phyloP scores from a whole-genome alignment of 2,888 invertebrate genomes.

The Tachystola acroxantha region DNA sequence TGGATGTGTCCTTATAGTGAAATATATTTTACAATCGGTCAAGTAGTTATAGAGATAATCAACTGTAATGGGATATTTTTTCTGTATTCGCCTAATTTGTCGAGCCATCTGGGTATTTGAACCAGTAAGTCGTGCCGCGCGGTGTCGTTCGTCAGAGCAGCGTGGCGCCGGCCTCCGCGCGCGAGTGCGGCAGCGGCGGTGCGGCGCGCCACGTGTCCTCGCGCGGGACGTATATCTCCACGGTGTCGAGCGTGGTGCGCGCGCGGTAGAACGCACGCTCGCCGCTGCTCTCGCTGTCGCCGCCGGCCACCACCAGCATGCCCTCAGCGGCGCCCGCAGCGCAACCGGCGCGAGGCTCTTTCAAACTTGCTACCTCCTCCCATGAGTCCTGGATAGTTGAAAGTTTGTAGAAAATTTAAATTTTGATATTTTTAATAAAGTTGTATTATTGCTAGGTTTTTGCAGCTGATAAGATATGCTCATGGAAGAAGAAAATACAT shows the following conservation, averaged over 20 bases:
- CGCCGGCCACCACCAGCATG: constrained; percentile 89
- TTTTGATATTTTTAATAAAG: too few species aligned
- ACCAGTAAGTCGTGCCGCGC: too few species aligned
- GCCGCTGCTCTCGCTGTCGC: constrained; percentile 88
- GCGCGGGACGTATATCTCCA: constrained; percentile 91
- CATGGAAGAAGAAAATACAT: too few species aligned
- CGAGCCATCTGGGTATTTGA: too few species aligned
- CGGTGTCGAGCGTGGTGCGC: constrained; percentile 88
- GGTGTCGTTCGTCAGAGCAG: constrained; percentile 78
- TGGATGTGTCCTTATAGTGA: too few species aligned
- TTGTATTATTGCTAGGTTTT: too few species aligned
- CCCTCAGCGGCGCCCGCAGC: constrained; percentile 92
- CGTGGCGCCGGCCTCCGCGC: constrained; percentile 92
- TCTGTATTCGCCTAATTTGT: too few species aligned
- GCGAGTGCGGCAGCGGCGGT: constrained; percentile 87
- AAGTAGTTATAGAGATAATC: too few species aligned
- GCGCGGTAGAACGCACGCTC: constrained; percentile 87
- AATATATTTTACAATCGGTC: too few species aligned
- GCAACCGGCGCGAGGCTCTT: constrained; percentile 87
- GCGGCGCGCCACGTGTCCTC: constrained; percentile 87
- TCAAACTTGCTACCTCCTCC: constrained; percentile 86
- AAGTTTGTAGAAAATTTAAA: too few species aligned
- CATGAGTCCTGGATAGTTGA: constrained; percentile 81
- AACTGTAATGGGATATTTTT: too few species aligned
- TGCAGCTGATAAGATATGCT: too few species aligned